Percentiles rank a stretch among this genome's conserved stretches.
These are phyloP conservation scores for Heliconius cydno DNA, from an alignment of 2,888 invertebrate genomes.

Conservation along the genomic window DNA sequence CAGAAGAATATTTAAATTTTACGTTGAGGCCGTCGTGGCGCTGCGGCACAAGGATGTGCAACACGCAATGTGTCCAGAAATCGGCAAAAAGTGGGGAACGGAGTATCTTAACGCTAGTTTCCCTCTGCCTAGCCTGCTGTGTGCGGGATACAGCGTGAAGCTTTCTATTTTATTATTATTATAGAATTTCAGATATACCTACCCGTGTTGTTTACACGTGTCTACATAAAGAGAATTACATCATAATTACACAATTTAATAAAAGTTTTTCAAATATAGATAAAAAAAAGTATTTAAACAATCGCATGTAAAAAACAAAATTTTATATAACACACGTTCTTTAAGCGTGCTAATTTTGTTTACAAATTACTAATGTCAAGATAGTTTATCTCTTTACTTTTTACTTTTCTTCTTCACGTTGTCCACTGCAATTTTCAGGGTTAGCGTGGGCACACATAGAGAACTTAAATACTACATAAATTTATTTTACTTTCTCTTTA, in stretches of 20 bases:
- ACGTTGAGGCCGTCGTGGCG: too few species aligned
- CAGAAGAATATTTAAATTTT: too few species aligned
- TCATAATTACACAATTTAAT: background rate
- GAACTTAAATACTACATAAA: background rate
- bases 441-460: background rate
- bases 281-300: background rate
- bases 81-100: too few species aligned
- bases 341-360: background rate
- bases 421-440: background rate
- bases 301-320: background rate
- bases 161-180: too few species aligned
- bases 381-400: conserved; percentile 4
- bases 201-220: background rate
- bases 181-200: background rate
- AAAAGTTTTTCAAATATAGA: background rate
- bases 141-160: too few species aligned
- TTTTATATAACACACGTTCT: background rate
- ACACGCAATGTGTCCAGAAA: too few species aligned
- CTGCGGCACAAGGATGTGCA: too few species aligned
- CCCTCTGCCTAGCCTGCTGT: too few species aligned
- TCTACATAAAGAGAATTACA: background rate
- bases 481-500: background rate
- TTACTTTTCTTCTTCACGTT: background rate
- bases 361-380: background rate
- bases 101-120: too few species aligned